Evolutionary conservation across 2,113 vertebrate species (phyloP).

Genomic region (Xenopus laevis): DNA sequence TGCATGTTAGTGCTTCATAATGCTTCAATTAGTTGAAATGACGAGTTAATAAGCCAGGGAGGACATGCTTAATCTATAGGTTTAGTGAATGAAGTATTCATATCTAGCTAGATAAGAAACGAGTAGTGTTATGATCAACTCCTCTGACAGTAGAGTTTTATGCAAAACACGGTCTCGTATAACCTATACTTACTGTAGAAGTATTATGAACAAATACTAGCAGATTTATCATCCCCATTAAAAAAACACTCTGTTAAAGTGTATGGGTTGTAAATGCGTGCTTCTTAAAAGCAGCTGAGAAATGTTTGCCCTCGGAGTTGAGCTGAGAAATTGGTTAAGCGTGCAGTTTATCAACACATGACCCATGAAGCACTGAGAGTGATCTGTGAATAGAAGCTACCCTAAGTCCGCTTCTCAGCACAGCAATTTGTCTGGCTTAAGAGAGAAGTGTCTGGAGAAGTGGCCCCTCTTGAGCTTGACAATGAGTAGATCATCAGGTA

Average conservation of each 20-base stretch:
- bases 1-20: no score
- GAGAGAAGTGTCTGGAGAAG: conserved; percentile 42
- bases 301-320: conserved; percentile 40
- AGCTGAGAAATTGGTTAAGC: conserved; percentile 45
- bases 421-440: conserved; percentile 55
- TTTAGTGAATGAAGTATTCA: no score
- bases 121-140: no score
- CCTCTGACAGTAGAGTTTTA: no score
- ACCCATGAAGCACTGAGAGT: conserved; percentile 51
- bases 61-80: no score
- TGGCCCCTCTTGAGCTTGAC: conserved; percentile 43
- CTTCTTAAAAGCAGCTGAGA: conserved; percentile 32
- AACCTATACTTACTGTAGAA: no score
- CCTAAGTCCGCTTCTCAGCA: conserved; percentile 52
- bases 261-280: conserved; percentile 6
- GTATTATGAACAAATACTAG: neutral
- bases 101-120: no score
- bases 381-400: conserved; percentile 52
- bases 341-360: conserved; percentile 51
- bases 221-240: neutral
- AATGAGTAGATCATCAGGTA: conserved; percentile 53
- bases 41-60: no score
- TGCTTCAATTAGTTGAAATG: no score
- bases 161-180: no score
- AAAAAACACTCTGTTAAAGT: neutral